phyloP scores from a whole-genome alignment of 2,888 invertebrate genomes.

The Stenoptilia bipunctidactyla region DNA sequence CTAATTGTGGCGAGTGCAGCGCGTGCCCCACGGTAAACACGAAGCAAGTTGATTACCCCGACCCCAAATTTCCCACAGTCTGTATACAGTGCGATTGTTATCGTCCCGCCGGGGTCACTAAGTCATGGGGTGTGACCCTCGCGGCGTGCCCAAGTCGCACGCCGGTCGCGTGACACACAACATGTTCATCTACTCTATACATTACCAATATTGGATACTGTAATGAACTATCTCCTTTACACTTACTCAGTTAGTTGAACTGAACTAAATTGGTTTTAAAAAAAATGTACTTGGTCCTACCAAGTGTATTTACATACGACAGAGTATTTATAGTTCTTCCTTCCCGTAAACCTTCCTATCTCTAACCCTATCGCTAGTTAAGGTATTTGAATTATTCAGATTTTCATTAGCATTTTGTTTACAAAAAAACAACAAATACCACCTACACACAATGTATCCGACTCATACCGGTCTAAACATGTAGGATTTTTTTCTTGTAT shows the following conservation, averaged over 20 bases:
- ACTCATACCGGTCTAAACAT: slow-evolving; percentile 62
- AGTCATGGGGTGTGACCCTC: slow-evolving; percentile 32
- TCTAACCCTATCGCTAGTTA: slow-evolving; percentile 15
- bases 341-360: slow-evolving; percentile 24
- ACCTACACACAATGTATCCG: slow-evolving; percentile 63
- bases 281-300: no score
- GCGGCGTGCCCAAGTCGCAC: slow-evolving; percentile 29
- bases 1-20: not conserved
- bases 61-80: slow-evolving; percentile 25
- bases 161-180: slow-evolving; percentile 32
- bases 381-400: slow-evolving; percentile 33
- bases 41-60: slow-evolving; percentile 36
- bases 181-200: slow-evolving; percentile 13
- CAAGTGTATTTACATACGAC: no score
- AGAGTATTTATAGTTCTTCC: slow-evolving; percentile 3
- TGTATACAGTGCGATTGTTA: slow-evolving; percentile 58
- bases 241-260: not conserved
- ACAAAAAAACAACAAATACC: slow-evolving; percentile 58
- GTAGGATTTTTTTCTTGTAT: slow-evolving; percentile 57
- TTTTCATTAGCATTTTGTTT: slow-evolving; percentile 43
- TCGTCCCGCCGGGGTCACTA: slow-evolving; percentile 44
- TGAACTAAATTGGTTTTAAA: no score
- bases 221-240: not conserved
- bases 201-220: not conserved
- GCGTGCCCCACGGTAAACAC: not conserved